A percentile compares a stretch with the other conserved stretches of the same genome.
These are phyloP conservation scores for Iguana delicatissima DNA, from an alignment of 2,797 vertebrate species.

Conservation along the genomic window DNA sequence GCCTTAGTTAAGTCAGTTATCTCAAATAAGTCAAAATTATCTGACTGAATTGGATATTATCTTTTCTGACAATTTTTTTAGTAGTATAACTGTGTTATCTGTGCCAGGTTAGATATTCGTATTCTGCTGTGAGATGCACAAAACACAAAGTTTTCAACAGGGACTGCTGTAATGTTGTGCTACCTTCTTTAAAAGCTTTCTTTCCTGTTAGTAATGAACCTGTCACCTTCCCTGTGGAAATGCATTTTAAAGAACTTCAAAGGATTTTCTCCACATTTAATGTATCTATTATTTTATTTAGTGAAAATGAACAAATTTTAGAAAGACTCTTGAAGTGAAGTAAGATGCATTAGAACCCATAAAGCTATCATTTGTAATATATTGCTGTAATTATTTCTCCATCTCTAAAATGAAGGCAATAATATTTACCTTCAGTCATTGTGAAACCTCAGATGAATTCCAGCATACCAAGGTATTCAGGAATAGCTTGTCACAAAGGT, in stretches of 20 bases:
- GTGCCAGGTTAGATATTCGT: not conserved
- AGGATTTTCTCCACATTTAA: not conserved
- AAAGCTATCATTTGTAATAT: not conserved
- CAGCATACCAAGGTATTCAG: not conserved
- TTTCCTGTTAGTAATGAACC: not conserved
- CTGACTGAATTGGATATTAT: not conserved
- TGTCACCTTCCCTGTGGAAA: not conserved
- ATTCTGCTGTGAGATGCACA: not conserved
- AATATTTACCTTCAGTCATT: not conserved
- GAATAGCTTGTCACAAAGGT: not conserved
- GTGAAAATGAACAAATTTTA: slow-evolving; percentile 16
- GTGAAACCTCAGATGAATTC: not conserved
- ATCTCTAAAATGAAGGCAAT: slow-evolving; percentile 29
- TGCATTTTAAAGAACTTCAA: not conserved
- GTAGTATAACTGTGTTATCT: not conserved
- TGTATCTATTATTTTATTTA: slow-evolving; percentile 1
- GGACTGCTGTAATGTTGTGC: slow-evolving; percentile 6
- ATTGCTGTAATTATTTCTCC: slow-evolving; percentile 22
- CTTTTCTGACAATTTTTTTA: not conserved
- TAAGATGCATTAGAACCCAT: slow-evolving; percentile 12
- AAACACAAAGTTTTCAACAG: not conserved
- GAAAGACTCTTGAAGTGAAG: not conserved
- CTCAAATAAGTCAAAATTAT: not conserved
- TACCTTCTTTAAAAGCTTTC: slow-evolving; percentile 36
- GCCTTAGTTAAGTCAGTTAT: not conserved